Evolutionary conservation across 2,797 vertebrate species (phyloP).

Genomic region (Octomys mimax): DNA sequence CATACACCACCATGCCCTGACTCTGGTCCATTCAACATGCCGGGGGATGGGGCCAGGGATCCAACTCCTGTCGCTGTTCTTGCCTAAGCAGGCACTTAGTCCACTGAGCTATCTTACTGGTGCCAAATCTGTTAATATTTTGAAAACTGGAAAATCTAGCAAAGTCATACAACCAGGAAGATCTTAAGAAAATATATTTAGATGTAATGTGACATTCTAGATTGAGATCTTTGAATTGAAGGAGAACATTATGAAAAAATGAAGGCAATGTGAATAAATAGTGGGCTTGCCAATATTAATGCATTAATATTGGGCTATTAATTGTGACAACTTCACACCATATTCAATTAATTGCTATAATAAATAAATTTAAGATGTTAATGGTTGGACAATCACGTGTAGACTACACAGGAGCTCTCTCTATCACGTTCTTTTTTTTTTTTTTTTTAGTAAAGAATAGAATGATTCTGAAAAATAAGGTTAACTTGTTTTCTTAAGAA

Average conservation of each 20-base stretch:
- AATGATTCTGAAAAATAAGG: not conserved
- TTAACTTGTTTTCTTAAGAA: not conserved
- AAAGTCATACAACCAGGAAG: not conserved
- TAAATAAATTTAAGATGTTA: not conserved
- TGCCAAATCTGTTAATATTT: not conserved
- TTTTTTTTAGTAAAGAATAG: not conserved
- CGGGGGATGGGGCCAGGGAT: no score
- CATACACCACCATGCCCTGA: no score
- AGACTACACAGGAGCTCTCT: not conserved
- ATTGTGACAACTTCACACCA: not conserved
- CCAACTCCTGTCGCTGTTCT: no score
- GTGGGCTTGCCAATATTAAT: not conserved
- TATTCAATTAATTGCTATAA: not conserved
- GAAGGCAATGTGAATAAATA: conserved; percentile 17
- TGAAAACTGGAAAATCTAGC: not conserved
- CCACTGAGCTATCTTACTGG: no score
- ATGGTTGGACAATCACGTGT: not conserved
- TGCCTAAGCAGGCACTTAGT: no score
- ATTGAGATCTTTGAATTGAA: not conserved
- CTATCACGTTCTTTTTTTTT: not conserved
- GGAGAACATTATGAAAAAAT: not conserved
- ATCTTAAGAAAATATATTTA: not conserved
- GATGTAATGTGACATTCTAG: not conserved
- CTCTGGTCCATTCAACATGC: no score
- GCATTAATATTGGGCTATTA: not conserved